Conservation (phyloP, 2,113 vertebrate genomes). For the Scopus umbretta region DNA sequence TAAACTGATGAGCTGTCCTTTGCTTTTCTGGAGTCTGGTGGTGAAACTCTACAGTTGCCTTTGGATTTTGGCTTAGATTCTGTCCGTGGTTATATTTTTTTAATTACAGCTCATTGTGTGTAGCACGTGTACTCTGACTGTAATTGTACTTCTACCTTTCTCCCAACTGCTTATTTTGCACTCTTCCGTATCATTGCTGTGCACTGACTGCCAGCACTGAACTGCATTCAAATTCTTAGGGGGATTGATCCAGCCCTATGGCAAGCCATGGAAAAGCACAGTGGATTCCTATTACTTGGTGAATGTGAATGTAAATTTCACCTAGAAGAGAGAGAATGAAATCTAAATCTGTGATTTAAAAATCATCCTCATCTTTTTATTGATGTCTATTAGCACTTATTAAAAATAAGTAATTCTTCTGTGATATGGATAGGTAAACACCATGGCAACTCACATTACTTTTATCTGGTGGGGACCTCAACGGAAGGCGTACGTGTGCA, state of each 20-base stretch:
- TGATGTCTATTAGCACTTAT: neutral
- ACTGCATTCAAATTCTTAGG: too few relatives aligned
- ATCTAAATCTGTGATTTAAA: slow-evolving; percentile 14
- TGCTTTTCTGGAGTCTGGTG: neutral
- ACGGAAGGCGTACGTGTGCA: neutral
- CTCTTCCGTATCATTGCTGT: neutral
- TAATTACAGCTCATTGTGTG: neutral
- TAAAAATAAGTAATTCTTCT: slow-evolving; percentile 8
- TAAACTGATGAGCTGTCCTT: neutral
- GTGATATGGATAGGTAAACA: neutral
- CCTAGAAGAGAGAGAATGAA: neutral
- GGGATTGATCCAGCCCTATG: neutral
- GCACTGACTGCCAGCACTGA: neutral
- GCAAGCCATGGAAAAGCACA: neutral
- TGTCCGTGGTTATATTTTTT: neutral
- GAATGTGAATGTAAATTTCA: neutral
- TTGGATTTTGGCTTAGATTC: neutral
- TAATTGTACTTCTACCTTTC: neutral
- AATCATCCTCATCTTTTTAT: neutral
- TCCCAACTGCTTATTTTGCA: neutral
- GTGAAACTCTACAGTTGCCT: neutral
- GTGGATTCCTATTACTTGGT: neutral
- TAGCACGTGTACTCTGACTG: neutral
- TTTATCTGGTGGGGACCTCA: neutral
- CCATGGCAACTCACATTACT: neutral